These are phyloP conservation scores for Xiphias gladius DNA, from an alignment of 2,113 vertebrate species.

Conservation along the genomic window DNA sequence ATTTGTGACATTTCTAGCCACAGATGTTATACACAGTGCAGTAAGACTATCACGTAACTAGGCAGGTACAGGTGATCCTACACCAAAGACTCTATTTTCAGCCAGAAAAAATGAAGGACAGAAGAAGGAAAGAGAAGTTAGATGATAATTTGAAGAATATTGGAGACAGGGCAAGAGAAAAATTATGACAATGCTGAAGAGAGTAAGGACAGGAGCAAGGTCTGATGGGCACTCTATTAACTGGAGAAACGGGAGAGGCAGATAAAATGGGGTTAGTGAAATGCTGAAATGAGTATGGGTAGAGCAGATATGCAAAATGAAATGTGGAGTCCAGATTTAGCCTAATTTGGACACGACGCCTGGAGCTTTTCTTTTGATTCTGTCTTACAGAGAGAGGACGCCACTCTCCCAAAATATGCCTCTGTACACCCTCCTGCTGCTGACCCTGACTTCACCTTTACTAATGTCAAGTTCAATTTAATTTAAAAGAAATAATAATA, in stretches of 20 bases:
- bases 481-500: constrained; percentile 35
- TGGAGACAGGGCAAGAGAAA: not conserved
- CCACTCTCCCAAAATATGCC: constrained; percentile 4
- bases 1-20: not conserved
- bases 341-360: constrained; percentile 68
- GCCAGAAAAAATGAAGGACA: not conserved
- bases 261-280: not conserved
- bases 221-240: not conserved
- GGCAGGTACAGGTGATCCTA: too few relatives aligned
- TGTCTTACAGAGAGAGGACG: constrained; percentile 25
- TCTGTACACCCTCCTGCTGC: constrained; percentile 13
- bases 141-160: not conserved
- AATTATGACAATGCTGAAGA: not conserved
- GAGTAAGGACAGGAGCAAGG: constrained; percentile 4
- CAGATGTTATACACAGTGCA: not conserved
- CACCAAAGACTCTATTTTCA: not conserved
- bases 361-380: constrained; percentile 36
- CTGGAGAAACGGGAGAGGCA: not conserved
- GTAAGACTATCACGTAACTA: too few relatives aligned
- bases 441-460: constrained; percentile 32
- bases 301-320: not conserved
- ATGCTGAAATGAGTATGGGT: not conserved
- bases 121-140: not conserved
- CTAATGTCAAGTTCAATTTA: constrained; percentile 29
- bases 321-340: constrained; percentile 54